Evolutionary conservation across 2,888 invertebrate species (phyloP).

Genomic region (Antheraea yamamai): DNA sequence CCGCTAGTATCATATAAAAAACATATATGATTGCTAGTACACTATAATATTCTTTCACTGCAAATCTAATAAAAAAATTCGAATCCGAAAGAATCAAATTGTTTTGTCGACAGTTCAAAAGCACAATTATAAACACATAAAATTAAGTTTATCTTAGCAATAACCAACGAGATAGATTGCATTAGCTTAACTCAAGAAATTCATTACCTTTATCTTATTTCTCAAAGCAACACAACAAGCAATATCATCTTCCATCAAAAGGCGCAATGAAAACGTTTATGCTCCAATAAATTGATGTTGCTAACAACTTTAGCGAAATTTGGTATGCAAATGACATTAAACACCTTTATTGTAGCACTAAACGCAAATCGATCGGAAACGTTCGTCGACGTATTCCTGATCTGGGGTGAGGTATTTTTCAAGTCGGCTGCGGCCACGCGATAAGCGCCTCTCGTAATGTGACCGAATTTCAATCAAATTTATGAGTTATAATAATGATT

Average conservation of each 20-base stretch:
- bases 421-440: conserved; percentile 76
- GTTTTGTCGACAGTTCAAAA: not conserved
- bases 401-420: conserved; percentile 73
- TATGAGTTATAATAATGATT: conserved; percentile 81
- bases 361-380: conserved; percentile 77
- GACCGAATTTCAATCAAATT: conserved; percentile 82
- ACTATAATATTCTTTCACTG: too few species aligned
- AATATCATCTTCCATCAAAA: not conserved
- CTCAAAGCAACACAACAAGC: not conserved
- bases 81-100: not conserved
- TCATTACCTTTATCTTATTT: conserved; percentile 9
- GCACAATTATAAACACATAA: not conserved
- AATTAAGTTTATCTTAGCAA: not conserved
- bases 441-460: conserved; percentile 77
- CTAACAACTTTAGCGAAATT: conserved; percentile 54
- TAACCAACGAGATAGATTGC: not conserved
- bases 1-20: too few species aligned
- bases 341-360: conserved; percentile 72
- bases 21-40: too few species aligned
- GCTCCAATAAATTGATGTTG: conserved; percentile 44
- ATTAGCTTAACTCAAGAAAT: not conserved
- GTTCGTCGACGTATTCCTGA: conserved; percentile 61
- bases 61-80: too few species aligned
- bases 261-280: conserved; percentile 25
- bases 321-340: conserved; percentile 71